Conservation (phyloP, 1,140 invertebrate species). For the Drosophila nigromelanica region DNA sequence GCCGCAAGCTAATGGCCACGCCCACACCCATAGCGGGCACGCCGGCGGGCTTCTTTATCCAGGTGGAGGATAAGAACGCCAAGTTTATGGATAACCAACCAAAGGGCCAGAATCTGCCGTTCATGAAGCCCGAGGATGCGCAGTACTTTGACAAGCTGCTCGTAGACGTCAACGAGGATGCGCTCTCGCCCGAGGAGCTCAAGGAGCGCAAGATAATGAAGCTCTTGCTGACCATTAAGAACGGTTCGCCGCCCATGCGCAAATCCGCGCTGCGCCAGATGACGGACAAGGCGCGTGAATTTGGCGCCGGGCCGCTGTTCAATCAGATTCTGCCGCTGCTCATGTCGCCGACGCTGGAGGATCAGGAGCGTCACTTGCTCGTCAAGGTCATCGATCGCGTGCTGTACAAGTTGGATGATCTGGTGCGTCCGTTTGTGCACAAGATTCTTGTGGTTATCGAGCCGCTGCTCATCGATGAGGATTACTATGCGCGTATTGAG, state of each 20-base stretch:
- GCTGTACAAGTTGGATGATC: conserved; percentile 98
- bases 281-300: conserved; percentile 99
- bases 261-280: conserved; percentile 99
- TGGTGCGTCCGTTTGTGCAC: conserved; percentile 99
- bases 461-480: conserved; percentile 99
- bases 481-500: conserved; percentile 99
- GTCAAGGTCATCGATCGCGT: conserved; percentile 99
- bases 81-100: conserved; percentile 98
- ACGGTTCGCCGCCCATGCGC: conserved; percentile 99
- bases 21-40: conserved; percentile 98
- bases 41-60: conserved; percentile 98
- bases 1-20: conserved; percentile 97
- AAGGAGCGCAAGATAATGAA: conserved; percentile 99
- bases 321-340: conserved; percentile 99
- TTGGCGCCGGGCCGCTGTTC: conserved; percentile 98
- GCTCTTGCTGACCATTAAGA: conserved; percentile 98
- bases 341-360: conserved; percentile 99
- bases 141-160: conserved; percentile 99
- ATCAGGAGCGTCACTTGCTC: conserved; percentile 99
- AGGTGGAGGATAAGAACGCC: conserved; percentile 91
- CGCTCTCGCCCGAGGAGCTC: conserved; percentile 97
- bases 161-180: conserved; percentile 98
- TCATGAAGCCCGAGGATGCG: conserved; percentile 99
- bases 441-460: conserved; percentile 99
- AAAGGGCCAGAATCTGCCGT: conserved; percentile 95